Percentiles rank a stretch among this genome's conserved stretches.
These are phyloP conservation scores for Pocillopora grandis DNA, from an alignment of 92 coral and sea anemone genomes.

Conservation along the genomic window DNA sequence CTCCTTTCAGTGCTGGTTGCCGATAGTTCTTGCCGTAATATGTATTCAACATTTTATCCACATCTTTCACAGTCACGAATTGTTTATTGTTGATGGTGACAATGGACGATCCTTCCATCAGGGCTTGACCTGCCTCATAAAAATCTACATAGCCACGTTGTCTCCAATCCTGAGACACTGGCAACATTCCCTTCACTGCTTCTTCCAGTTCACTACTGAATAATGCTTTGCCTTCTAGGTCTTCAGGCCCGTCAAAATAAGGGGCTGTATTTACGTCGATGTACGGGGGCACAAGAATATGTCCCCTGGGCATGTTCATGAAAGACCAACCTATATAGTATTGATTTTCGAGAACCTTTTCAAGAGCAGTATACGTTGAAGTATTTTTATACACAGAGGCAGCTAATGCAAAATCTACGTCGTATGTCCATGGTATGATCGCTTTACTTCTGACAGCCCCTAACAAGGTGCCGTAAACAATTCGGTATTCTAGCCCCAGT, in stretches of 20 bases:
- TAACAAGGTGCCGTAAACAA: slow-evolving; percentile 25
- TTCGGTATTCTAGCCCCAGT: too few species aligned
- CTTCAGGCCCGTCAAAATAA: too few species aligned
- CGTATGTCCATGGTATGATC: slow-evolving; percentile 70
- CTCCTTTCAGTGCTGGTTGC: slow-evolving; percentile 44
- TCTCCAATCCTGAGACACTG: slow-evolving; percentile 40
- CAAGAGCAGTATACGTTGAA: slow-evolving; percentile 19
- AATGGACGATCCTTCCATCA: slow-evolving; percentile 61
- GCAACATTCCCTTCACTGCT: background rate
- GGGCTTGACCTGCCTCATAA: slow-evolving; percentile 36
- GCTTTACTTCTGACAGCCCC: slow-evolving; percentile 65
- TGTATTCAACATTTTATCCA: slow-evolving; percentile 37
- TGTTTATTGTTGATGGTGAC: slow-evolving; percentile 47
- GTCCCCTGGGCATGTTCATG: slow-evolving; percentile 37
- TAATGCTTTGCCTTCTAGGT: too few species aligned
- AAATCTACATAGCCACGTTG: slow-evolving; percentile 56
- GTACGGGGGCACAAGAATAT: background rate
- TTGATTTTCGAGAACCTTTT: slow-evolving; percentile 23
- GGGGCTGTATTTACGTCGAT: too few species aligned
- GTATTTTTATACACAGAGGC: slow-evolving; percentile 9
- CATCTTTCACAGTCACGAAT: slow-evolving; percentile 50
- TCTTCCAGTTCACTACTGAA: too few species aligned
- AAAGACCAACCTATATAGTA: slow-evolving; percentile 48
- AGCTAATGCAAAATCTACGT: slow-evolving; percentile 56
- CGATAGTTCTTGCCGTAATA: slow-evolving; percentile 60